Conservation (phyloP, 2,113 vertebrate genomes). For the Plecturocebus donacophilus region DNA sequence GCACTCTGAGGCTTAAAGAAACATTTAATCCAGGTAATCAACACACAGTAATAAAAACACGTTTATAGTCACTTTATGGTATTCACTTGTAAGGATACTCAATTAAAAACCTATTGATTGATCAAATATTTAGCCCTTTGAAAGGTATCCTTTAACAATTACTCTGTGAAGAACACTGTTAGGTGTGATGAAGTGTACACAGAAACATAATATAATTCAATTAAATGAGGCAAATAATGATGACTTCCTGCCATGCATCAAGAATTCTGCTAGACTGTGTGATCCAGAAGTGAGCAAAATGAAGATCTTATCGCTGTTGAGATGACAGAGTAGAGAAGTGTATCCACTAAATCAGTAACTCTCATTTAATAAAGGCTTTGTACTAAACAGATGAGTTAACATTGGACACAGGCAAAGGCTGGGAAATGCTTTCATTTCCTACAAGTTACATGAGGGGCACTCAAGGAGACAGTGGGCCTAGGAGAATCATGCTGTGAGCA, state of each 20-base stretch:
- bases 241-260: rapidly evolving
- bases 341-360: rapidly evolving
- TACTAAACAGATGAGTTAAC: rapidly evolving
- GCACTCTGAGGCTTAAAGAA: neutral
- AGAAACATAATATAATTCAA: neutral
- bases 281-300: rapidly evolving
- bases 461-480: rapidly evolving
- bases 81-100: neutral
- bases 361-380: neutral
- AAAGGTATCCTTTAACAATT: neutral
- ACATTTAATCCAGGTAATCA: neutral
- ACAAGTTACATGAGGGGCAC: rapidly evolving
- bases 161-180: neutral
- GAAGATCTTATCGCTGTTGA: rapidly evolving
- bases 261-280: neutral
- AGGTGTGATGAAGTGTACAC: neutral
- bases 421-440: neutral
- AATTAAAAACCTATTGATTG: neutral
- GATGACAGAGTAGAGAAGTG: rapidly evolving
- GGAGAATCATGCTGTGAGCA: rapidly evolving
- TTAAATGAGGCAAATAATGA: neutral
- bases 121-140: neutral
- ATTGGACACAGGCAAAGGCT: rapidly evolving
- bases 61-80: neutral
- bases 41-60: rapidly evolving